Evolutionary conservation across 2,888 invertebrate species (phyloP).

Genomic region (Sminthurides aquaticus): DNA sequence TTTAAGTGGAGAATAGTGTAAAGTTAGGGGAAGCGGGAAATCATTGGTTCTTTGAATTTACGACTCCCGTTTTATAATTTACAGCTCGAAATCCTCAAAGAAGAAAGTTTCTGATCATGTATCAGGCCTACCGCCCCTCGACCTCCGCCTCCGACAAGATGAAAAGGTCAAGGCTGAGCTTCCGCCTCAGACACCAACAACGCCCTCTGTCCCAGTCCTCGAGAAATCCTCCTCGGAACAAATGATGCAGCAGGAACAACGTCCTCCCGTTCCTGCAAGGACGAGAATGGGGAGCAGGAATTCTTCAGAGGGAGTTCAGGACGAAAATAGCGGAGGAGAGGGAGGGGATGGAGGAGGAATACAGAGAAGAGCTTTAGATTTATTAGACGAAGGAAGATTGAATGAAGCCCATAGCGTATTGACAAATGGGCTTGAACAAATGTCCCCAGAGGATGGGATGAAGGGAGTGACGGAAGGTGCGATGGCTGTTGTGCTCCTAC

Average conservation of each 20-base stretch:
- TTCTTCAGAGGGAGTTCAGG: neutral
- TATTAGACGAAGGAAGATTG: neutral
- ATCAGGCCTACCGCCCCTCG: neutral
- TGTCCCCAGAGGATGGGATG: neutral
- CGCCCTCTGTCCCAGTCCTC: neutral
- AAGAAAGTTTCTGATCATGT: neutral
- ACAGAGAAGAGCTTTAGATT: neutral
- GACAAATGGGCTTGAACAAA: neutral
- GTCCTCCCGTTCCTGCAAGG: neutral
- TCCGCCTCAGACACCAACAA: neutral
- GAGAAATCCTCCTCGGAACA: neutral
- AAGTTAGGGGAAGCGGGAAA: neutral
- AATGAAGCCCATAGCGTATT: neutral
- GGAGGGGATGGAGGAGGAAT: neutral
- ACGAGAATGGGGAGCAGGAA: neutral
- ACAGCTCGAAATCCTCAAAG: neutral
- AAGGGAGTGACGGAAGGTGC: neutral
- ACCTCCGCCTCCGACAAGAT: neutral
- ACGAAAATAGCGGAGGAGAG: neutral
- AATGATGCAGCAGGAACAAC: neutral
- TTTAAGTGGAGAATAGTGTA: neutral
- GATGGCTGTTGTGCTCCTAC: neutral
- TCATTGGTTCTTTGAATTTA: neutral
- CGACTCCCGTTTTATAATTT: neutral
- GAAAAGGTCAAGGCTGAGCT: neutral